These are phyloP conservation scores for Lycocorax pyrrhopterus DNA, from an alignment of 2,113 vertebrate genomes.

Conservation along the genomic window DNA sequence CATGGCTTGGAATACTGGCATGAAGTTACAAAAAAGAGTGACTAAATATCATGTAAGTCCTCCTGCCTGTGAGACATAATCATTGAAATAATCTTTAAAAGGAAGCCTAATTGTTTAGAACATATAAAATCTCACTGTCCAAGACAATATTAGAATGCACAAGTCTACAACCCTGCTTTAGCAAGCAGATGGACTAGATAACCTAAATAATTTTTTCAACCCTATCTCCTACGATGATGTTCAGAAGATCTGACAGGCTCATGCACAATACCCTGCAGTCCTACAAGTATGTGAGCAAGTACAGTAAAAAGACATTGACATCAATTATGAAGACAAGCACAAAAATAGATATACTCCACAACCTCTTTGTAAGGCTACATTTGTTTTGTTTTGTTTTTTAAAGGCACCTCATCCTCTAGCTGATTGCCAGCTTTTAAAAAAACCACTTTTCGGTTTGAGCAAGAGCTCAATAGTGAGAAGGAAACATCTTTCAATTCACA, in stretches of 20 bases:
- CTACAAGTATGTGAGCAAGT: conserved; percentile 64
- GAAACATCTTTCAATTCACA: conserved; percentile 75
- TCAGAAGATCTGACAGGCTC: conserved; percentile 63
- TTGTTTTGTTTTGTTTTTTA: conserved; percentile 64
- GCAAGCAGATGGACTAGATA: conserved; percentile 38
- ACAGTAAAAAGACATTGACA: conserved; percentile 71
- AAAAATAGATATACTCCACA: conserved; percentile 65
- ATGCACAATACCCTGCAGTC: conserved; percentile 70
- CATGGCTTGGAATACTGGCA: background rate
- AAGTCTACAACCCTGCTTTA: background rate
- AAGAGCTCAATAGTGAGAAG: conserved; percentile 68
- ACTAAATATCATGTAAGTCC: background rate
- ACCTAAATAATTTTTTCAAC: conserved; percentile 4
- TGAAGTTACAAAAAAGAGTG: background rate
- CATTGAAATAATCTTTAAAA: background rate
- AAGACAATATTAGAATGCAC: conserved; percentile 9
- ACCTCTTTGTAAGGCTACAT: conserved; percentile 76
- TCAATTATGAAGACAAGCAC: conserved; percentile 71
- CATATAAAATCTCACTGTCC: background rate
- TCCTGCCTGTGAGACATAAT: background rate
- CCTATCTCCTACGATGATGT: conserved; percentile 26
- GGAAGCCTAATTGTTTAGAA: conserved; percentile 16
- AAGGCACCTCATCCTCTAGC: conserved; percentile 81
- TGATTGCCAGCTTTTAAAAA: conserved; percentile 70
- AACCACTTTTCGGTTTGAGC: conserved; percentile 59